phyloP scores from a whole-genome alignment of 1,140 invertebrate genomes.

The Prorops nasuta region DNA sequence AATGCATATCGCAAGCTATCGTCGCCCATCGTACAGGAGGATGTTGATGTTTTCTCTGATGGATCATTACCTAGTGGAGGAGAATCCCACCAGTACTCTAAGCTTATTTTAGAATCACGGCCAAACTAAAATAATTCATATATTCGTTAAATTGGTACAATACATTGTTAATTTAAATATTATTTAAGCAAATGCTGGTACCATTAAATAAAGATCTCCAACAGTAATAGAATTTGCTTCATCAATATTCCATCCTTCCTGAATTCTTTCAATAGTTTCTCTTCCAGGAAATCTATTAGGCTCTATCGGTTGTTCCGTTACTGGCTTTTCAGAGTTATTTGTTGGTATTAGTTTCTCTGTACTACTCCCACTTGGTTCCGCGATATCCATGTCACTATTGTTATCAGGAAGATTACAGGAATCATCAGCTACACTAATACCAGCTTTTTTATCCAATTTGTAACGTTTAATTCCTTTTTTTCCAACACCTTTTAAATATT shows the following conservation, averaged over 20 bases:
- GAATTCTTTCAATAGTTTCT: slow-evolving; percentile 62
- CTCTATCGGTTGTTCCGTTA: slow-evolving; percentile 23
- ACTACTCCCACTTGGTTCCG: slow-evolving; percentile 35
- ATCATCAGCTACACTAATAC: slow-evolving; percentile 30
- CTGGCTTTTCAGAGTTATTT: slow-evolving; percentile 33
- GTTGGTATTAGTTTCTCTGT: slow-evolving; percentile 27
- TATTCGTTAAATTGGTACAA: no score
- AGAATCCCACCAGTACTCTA: slow-evolving; percentile 87
- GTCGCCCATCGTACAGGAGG: slow-evolving; percentile 25
- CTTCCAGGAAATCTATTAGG: slow-evolving; percentile 50
- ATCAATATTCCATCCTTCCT: slow-evolving; percentile 75
- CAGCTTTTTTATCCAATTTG: slow-evolving; percentile 44
- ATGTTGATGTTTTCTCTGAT: slow-evolving; percentile 28
- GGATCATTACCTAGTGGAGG: no score
- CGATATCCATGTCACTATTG: slow-evolving; percentile 46
- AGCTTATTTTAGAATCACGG: slow-evolving; percentile 71
- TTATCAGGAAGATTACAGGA: slow-evolving; percentile 32
- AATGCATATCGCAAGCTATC: slow-evolving; percentile 49
- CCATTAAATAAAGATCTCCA: slow-evolving; percentile 88
- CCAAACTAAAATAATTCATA: slow-evolving; percentile 72
- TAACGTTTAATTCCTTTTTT: slow-evolving; percentile 50
- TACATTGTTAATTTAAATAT: background rate
- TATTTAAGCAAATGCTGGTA: slow-evolving; percentile 33
- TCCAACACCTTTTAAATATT: slow-evolving; percentile 48
- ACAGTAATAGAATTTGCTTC: slow-evolving; percentile 77